Evolutionary conservation across 2,797 vertebrate genomes (phyloP), one percentile per base, ranked within the genome.

Genomic region (Arremon brunneinucha): DNA sequence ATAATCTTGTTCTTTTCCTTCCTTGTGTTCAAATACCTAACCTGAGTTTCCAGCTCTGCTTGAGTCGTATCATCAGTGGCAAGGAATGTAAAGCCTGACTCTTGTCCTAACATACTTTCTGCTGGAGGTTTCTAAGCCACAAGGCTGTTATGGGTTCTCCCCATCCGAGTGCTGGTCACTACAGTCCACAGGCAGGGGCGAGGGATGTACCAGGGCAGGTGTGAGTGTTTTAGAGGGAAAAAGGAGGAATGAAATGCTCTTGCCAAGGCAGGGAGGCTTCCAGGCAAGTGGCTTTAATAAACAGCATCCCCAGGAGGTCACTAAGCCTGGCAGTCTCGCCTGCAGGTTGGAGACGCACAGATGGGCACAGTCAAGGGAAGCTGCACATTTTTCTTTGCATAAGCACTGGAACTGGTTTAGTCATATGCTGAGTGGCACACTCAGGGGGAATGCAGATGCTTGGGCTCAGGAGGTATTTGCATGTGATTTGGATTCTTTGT

Each of bases 401-500:
- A 62, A 91, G 62, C 37, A n/a, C 47, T 9, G 19, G 43, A 34
- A 68, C 72, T 72, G 90, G 53, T 47, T 84, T 47, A 94, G 68
- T 90, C 87, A 85, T 57, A 63, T 13, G 13, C 43, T 71, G 71
- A 80, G 28, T 34, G 60, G 52, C 57, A 24, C 17, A 55, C 75
- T 87, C 68, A 14, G 50, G 56, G 92, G 87, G 62, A 83, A 80
- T 30, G 60, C 47, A 77, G 71, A 63, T 41, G 35, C 77, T 60
- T 68, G 56, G 11, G 57, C 78, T 85, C 3, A 1, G 60, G 64
- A 74, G 14, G 43, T 47, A 83, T 59, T 87, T 94, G 87, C 95
- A 92, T 90, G 28, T 75, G 43, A 78, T 93, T 88, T 88, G 46
- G 56, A 21, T 44, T 90, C 82, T 88, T 89, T 64, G 8, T 49